These are phyloP conservation scores for Pygoscelis adeliae DNA, from an alignment of 2,113 vertebrate species.

Conservation along the genomic window DNA sequence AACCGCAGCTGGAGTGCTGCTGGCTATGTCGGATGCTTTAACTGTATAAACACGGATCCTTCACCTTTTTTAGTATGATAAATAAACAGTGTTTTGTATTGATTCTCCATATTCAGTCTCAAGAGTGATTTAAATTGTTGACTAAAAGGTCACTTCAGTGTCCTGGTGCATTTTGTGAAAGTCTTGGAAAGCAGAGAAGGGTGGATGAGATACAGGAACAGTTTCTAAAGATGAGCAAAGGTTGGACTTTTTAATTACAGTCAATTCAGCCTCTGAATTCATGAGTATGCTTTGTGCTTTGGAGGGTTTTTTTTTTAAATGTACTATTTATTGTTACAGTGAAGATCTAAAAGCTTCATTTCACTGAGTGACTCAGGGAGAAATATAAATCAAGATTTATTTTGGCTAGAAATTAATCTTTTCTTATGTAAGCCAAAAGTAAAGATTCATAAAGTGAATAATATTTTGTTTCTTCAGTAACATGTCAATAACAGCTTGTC, in stretches of 20 bases:
- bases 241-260: neutral
- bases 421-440: neutral
- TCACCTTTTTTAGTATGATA: neutral
- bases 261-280: neutral
- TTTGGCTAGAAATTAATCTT: conserved; percentile 9
- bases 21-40: neutral
- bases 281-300: neutral
- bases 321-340: neutral
- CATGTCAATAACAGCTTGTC: neutral
- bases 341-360: neutral
- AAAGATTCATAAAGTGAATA: neutral
- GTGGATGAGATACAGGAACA: neutral
- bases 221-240: neutral
- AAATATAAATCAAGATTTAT: neutral
- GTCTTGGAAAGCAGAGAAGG: neutral
- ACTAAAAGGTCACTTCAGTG: neutral
- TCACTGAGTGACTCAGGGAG: neutral
- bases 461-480: conserved; percentile 26
- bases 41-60: neutral
- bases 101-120: neutral
- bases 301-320: neutral
- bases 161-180: neutral
- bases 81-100: neutral
- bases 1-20: neutral
- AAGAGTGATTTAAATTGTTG: neutral